Evolutionary conservation across 2,797 vertebrate genomes (phyloP).

Genomic region (Babyrousa celebensis): DNA sequence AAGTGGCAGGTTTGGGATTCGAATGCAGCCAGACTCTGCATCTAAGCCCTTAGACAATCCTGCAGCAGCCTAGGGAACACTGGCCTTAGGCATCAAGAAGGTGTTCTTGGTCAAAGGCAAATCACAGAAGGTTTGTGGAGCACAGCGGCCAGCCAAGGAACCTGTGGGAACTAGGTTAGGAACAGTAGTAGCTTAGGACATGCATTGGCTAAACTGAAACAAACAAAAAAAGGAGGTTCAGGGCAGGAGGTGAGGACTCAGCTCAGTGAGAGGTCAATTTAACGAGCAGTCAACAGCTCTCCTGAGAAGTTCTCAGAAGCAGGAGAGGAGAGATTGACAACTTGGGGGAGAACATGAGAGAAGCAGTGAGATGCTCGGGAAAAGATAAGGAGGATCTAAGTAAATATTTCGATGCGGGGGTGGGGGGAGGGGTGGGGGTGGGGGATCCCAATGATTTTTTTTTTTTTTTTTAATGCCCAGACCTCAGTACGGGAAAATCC

Average conservation of each 20-base stretch:
- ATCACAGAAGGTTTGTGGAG: neutral
- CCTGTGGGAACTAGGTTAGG: neutral
- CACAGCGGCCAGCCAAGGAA: rapidly evolving
- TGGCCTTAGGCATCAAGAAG: neutral
- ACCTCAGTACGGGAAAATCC: slow-evolving; percentile 51
- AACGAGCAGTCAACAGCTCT: neutral
- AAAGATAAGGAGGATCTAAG: neutral
- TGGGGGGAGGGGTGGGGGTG: neutral
- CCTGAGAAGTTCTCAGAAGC: slow-evolving; percentile 39
- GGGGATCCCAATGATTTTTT: neutral
- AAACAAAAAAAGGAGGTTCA: neutral
- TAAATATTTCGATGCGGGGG: neutral
- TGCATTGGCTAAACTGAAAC: neutral
- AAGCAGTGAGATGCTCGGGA: neutral
- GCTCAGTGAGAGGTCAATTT: neutral
- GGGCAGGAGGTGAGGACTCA: neutral
- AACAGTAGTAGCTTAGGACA: rapidly evolving
- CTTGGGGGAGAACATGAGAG: neutral
- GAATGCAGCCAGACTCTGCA: no score
- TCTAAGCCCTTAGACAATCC: neutral
- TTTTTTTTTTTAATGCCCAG: slow-evolving; percentile 1
- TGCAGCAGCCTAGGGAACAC: rapidly evolving
- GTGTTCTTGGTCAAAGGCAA: neutral
- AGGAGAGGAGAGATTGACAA: neutral
- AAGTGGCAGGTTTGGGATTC: neutral